A percentile compares a stretch with the other conserved stretches of the same genome.
These are phyloP conservation scores for Leucoraja erinaceus DNA, from an alignment of 2,113 vertebrate species.

Conservation along the genomic window DNA sequence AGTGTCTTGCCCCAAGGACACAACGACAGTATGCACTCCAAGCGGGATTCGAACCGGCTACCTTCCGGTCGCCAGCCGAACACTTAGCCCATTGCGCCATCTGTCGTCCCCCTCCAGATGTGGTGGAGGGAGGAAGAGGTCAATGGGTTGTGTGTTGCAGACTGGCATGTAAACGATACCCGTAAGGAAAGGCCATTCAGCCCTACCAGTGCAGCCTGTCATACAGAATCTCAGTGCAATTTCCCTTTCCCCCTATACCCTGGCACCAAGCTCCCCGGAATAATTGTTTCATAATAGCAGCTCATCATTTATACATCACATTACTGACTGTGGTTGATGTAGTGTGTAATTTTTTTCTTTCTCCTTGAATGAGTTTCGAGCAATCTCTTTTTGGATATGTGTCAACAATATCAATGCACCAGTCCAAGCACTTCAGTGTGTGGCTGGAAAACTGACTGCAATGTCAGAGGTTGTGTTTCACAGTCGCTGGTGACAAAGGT, in stretches of 20 bases:
- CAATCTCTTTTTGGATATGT: constrained; percentile 26
- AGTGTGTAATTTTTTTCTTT: constrained; percentile 29
- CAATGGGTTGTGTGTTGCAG: too few species aligned
- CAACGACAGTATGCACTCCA: too few species aligned
- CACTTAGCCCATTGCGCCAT: too few species aligned
- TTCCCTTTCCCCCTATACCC: constrained; percentile 6
- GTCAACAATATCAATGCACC: constrained; percentile 31
- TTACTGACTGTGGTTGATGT: constrained; percentile 28
- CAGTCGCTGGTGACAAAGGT: background rate
- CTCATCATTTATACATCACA: constrained; percentile 32
- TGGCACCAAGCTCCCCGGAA: constrained; percentile 11
- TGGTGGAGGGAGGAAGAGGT: too few species aligned
- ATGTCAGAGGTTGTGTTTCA: background rate
- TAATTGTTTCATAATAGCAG: constrained; percentile 31
- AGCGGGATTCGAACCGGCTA: too few species aligned
- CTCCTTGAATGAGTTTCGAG: constrained; percentile 26
- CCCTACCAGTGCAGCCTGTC: background rate
- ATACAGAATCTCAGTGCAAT: background rate
- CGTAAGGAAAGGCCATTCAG: constrained; percentile 7
- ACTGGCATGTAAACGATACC: background rate
- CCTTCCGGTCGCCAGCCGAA: too few species aligned
- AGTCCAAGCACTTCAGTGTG: background rate
- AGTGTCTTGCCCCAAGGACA: too few species aligned
- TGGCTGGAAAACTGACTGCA: background rate
- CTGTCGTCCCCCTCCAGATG: too few species aligned